Conservation (phyloP, 2,113 vertebrate species). For the Perca flavescens region DNA sequence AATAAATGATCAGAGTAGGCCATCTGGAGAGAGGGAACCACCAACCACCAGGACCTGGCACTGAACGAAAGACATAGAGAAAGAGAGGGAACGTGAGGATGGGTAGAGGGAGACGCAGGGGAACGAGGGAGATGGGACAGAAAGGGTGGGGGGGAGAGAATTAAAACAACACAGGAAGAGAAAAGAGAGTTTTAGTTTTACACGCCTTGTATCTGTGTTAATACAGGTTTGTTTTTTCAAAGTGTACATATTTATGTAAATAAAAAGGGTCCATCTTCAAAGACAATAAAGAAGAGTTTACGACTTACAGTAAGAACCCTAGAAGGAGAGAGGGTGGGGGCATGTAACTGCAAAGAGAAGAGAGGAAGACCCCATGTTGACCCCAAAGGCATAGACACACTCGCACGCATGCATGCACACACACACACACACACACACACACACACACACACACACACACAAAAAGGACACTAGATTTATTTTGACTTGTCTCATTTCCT, state of each 20-base stretch:
- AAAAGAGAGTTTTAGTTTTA: constrained; percentile 12
- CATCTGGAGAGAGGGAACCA: constrained; percentile 89
- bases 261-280: background rate
- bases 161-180: constrained; percentile 1
- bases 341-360: background rate
- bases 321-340: background rate
- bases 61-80: constrained; percentile 53
- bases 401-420: background rate
- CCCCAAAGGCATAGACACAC: constrained; percentile 7
- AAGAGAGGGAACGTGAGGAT: constrained; percentile 46
- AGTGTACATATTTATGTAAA: background rate
- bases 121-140: constrained; percentile 14
- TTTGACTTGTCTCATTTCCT: constrained; percentile 9
- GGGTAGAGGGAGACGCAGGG: constrained; percentile 10
- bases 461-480: constrained; percentile 12
- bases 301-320: background rate
- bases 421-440: background rate
- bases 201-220: background rate
- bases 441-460: background rate
- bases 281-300: background rate
- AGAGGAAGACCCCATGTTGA: constrained; percentile 48
- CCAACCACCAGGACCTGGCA: constrained; percentile 78
- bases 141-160: constrained; percentile 5
- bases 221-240: background rate
- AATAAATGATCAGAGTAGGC: constrained; percentile 93